Evolutionary conservation across 2,888 invertebrate genomes (phyloP).

Genomic region (Hirtodrosophila histrioides): DNA sequence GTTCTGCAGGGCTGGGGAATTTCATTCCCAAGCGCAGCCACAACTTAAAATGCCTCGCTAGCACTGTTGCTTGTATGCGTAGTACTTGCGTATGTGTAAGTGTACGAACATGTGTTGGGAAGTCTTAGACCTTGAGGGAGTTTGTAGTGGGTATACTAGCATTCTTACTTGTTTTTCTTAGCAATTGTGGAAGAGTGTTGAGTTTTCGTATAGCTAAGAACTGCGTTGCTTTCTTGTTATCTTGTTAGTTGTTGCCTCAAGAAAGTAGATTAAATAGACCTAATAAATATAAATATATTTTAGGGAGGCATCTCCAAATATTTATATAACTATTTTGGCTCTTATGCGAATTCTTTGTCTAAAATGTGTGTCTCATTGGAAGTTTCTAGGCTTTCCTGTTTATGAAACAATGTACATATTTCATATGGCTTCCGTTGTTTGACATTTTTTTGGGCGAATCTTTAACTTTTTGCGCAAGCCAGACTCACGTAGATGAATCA

Average conservation of each 20-base stretch:
- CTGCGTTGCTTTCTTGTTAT: background rate
- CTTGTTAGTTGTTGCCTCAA: background rate
- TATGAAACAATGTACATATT: conserved; percentile 12
- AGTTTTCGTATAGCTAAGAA: no score
- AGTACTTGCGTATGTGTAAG: no score
- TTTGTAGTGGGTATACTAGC: no score
- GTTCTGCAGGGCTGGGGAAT: no score
- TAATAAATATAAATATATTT: background rate
- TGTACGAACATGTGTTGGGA: no score
- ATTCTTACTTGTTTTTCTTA: no score
- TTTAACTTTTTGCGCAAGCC: conserved; percentile 22
- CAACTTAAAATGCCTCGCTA: no score
- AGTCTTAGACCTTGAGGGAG: no score
- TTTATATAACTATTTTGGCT: conserved; percentile 10
- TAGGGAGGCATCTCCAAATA: background rate
- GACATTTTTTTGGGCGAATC: background rate
- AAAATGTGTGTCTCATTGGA: conserved; percentile 1
- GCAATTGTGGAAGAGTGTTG: no score
- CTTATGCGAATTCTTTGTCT: background rate
- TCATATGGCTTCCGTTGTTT: conserved; percentile 23
- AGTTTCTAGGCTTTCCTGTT: conserved; percentile 11
- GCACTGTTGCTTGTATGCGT: no score
- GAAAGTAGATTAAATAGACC: conserved; percentile 8
- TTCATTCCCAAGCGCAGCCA: no score
- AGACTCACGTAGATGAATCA: conserved; percentile 59